Evolutionary conservation across 2,113 vertebrate genomes (phyloP).

Genomic region (Azemiops feae): DNA sequence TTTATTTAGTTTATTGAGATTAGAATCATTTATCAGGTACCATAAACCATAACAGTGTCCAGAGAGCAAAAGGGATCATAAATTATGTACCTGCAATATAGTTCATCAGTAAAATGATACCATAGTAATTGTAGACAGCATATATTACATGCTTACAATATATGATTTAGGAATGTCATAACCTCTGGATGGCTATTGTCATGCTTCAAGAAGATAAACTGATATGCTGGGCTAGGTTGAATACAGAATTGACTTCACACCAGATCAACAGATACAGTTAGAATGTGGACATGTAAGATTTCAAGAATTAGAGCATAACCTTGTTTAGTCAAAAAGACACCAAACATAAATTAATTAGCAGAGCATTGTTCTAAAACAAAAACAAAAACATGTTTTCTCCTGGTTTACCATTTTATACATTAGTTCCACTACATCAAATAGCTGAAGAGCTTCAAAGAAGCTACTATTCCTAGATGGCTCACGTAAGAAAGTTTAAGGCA

Average conservation of each 20-base stretch:
- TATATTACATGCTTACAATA: neutral
- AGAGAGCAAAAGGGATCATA: neutral
- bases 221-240: neutral
- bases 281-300: neutral
- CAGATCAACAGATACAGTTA: slow-evolving; percentile 11
- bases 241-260: slow-evolving; percentile 17
- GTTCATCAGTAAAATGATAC: neutral
- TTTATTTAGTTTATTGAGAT: slow-evolving; percentile 6
- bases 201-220: neutral
- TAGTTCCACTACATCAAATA: neutral
- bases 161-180: slow-evolving; percentile 6
- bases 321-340: neutral
- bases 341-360: neutral
- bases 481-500: neutral
- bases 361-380: neutral
- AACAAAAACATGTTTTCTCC: neutral
- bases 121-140: neutral
- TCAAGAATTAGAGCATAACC: neutral
- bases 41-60: neutral
- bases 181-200: neutral
- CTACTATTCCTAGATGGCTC: neutral
- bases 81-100: neutral
- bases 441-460: neutral
- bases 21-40: neutral
- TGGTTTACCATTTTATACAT: neutral